Base-by-base conservation (phyloP, 1,140 invertebrate species). In the Harlomillsia oculata region DNA sequence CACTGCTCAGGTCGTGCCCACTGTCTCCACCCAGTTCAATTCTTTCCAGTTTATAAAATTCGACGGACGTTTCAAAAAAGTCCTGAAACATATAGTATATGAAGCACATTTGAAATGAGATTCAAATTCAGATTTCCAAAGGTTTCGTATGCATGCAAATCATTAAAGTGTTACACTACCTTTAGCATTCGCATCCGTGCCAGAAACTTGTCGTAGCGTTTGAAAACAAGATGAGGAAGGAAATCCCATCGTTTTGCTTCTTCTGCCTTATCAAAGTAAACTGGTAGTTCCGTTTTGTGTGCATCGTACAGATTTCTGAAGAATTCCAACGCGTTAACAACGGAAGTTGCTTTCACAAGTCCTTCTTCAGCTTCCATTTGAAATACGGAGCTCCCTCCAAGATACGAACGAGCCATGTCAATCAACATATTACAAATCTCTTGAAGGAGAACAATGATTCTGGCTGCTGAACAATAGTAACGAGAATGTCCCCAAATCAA, bases 1-100 rank as follows among this genome's bases (percentile, higher is more conserved):
- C 79, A 3, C 78, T 74, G 68, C 87, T 89, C 3, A 95, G 74
- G 18, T 82, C 80, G 60, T 87, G 80, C 39, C 92, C 89, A 69
- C 89, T 85, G 56, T 92, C 79, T 6, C 92, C 92, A 53, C 92
- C 91, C 62, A 96, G 84, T 77, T 96, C 92, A 28, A 96, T 84
- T 74, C 94, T 92, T 74, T 95, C 92, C 56, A 97, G 74, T 72
- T 96, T 95, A 66, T 85, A 82, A 71, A 96, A 96, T 73, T 97
- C 92, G 50, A 89, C 70, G 2, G 93, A 87, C 3, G 89, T 92
- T 69, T 90, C 80, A 70, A 96, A 95, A 67, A 96, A 84, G n/a
- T n/a, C n/a, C n/a, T n/a, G n/a, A n/a, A n/a, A n/a, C n/a, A n/a
- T n/a, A n/a, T n/a, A n/a, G n/a, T n/a, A n/a, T n/a, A n/a, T n/a